phyloP scores from a whole-genome alignment of 2,888 invertebrate species.

The Torymus auratus region DNA sequence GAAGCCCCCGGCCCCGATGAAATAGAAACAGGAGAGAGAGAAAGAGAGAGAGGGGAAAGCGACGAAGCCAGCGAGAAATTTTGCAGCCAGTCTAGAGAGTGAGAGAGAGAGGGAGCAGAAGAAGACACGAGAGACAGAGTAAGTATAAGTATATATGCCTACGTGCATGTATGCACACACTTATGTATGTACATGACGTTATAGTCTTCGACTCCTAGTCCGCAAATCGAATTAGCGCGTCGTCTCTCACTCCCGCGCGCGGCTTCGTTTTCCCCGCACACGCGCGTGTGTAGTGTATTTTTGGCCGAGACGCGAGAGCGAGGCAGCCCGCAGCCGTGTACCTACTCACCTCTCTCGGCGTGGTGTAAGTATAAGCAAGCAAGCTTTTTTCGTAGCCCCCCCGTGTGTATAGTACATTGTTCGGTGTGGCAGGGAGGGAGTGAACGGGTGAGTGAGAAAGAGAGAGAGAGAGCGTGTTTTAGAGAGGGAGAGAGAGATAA shows the following conservation, averaged over 20 bases:
- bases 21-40: constrained; percentile 3
- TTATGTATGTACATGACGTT: too few relatives aligned
- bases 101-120: not conserved
- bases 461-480: not conserved
- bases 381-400: not conserved
- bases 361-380: too few relatives aligned
- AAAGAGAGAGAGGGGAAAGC: not conserved
- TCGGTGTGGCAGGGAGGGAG: not conserved
- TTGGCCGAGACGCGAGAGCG: not conserved
- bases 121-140: constrained; percentile 19
- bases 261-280: not conserved
- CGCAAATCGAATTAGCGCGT: constrained; percentile 46
- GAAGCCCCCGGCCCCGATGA: not conserved
- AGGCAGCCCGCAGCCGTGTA: too few relatives aligned
- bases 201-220: not conserved
- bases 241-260: not conserved
- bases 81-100: not conserved
- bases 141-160: not conserved
- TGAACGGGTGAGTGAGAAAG: not conserved
- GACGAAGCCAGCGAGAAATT: not conserved
- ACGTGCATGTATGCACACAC: not conserved
- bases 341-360: too few relatives aligned
- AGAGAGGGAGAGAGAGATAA: not conserved
- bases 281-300: not conserved
- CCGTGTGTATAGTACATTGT: not conserved